These are phyloP conservation scores for Chydorus sphaericus DNA, from an alignment of 2,888 invertebrate species.

Conservation along the genomic window DNA sequence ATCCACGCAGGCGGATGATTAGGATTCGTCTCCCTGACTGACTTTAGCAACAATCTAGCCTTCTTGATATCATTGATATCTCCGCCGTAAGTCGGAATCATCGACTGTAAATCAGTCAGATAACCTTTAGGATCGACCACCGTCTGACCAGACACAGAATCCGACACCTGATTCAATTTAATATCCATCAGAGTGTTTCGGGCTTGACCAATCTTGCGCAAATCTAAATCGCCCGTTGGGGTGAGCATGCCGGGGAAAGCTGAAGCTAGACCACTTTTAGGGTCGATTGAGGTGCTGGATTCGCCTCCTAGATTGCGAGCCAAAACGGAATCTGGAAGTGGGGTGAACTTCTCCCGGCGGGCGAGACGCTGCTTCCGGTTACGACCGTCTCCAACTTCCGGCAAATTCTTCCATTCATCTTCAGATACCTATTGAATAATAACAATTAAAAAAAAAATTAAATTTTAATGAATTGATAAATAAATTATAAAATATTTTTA, in stretches of 20 bases:
- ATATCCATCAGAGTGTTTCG: slow-evolving; percentile 98
- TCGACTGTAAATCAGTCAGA: slow-evolving; percentile 95
- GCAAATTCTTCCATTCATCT: slow-evolving; percentile 92
- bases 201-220: slow-evolving; percentile 97
- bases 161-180: slow-evolving; percentile 90
- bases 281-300: slow-evolving; percentile 60
- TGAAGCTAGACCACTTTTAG: slow-evolving; percentile 68
- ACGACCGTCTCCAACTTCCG: slow-evolving; percentile 97
- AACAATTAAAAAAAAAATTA: too few species aligned
- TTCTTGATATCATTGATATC: slow-evolving; percentile 96
- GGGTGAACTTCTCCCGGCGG: slow-evolving; percentile 89
- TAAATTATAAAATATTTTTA: too few species aligned
- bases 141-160: slow-evolving; percentile 97
- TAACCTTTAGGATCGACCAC: slow-evolving; percentile 99
- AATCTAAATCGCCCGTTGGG: slow-evolving; percentile 64
- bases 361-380: slow-evolving; percentile 94
- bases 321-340: slow-evolving; percentile 88
- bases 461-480: too few species aligned
- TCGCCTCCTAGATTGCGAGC: slow-evolving; percentile 74
- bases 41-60: slow-evolving; percentile 82
- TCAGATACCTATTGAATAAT: slow-evolving; percentile 56
- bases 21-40: slow-evolving; percentile 90
- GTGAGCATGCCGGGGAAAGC: slow-evolving; percentile 31
- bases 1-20: slow-evolving; percentile 99
- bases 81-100: slow-evolving; percentile 97